A percentile compares a stretch with the other conserved stretches of the same genome.
Evolutionary conservation across 2,888 invertebrate genomes (phyloP).

Genomic region (Volucella inflata): DNA sequence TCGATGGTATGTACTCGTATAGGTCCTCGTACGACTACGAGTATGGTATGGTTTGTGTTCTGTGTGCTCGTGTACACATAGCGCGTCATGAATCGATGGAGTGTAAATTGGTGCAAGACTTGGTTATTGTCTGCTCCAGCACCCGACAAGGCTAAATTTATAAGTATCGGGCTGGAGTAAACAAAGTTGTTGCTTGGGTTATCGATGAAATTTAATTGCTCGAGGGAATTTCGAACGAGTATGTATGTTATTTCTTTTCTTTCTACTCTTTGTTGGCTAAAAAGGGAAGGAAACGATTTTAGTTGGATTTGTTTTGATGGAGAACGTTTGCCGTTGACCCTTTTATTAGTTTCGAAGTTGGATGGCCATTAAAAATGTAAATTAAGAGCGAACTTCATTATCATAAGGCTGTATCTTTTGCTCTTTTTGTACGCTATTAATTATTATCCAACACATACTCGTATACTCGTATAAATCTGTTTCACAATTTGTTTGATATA

Average conservation of each 20-base stretch:
- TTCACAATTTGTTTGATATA: too few species aligned
- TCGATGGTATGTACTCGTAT: conserved; percentile 9
- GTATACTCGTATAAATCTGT: too few species aligned
- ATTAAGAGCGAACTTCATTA: too few species aligned
- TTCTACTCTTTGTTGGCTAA: background rate
- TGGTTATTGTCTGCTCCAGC: conserved; percentile 55
- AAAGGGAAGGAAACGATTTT: background rate
- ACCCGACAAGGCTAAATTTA: conserved; percentile 47
- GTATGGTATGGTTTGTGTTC: too few species aligned
- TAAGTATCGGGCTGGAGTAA: background rate
- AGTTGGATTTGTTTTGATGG: background rate
- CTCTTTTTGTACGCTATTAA: too few species aligned
- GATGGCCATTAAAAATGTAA: too few species aligned
- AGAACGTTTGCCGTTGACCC: conserved; percentile 47
- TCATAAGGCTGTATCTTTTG: too few species aligned
- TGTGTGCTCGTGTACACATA: background rate
- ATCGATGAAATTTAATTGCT: conserved; percentile 74
- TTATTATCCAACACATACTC: too few species aligned
- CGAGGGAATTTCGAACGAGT: conserved; percentile 20
- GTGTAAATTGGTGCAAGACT: conserved; percentile 71
- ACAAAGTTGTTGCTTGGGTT: conserved; percentile 51
- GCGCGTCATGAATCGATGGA: conserved; percentile 59
- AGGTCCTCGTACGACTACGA: background rate
- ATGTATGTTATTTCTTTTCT: background rate
- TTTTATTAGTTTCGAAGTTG: conserved; percentile 22